phyloP scores from a whole-genome alignment of 2,888 invertebrate genomes.

The Lepidocyrtinus sp. region DNA sequence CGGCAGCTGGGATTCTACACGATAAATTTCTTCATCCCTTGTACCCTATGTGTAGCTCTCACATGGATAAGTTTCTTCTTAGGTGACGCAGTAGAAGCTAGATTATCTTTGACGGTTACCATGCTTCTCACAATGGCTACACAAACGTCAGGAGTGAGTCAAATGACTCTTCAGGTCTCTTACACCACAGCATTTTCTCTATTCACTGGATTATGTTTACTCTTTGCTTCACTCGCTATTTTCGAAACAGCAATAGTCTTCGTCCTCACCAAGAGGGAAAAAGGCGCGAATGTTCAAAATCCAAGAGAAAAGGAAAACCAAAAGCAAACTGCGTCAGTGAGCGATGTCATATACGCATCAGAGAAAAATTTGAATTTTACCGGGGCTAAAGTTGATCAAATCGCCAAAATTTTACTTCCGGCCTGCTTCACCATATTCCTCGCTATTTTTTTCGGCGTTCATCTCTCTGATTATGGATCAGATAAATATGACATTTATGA shows the following conservation, averaged over 20 bases:
- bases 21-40: constrained; percentile 43
- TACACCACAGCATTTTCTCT: constrained; percentile 32
- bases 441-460: not conserved
- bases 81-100: constrained; percentile 42
- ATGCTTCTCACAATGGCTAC: constrained; percentile 47
- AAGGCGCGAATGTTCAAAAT: no score
- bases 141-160: constrained; percentile 17
- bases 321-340: not conserved
- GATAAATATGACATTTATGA: not conserved
- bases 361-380: not conserved
- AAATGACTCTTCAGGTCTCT: constrained; percentile 26
- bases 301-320: not conserved
- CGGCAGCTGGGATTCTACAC: constrained; percentile 41
- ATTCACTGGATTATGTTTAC: constrained; percentile 28
- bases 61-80: constrained; percentile 59
- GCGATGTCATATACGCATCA: no score
- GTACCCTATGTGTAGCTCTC: not conserved
- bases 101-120: constrained; percentile 56
- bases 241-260: constrained; percentile 40
- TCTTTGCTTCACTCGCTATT: constrained; percentile 31
- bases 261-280: not conserved
- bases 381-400: constrained; percentile 21
- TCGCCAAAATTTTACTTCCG: constrained; percentile 46
- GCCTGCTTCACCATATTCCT: not conserved
- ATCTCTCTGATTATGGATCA: not conserved